phyloP scores from a whole-genome alignment of 2,113 vertebrate species.

The Limanda limanda region DNA sequence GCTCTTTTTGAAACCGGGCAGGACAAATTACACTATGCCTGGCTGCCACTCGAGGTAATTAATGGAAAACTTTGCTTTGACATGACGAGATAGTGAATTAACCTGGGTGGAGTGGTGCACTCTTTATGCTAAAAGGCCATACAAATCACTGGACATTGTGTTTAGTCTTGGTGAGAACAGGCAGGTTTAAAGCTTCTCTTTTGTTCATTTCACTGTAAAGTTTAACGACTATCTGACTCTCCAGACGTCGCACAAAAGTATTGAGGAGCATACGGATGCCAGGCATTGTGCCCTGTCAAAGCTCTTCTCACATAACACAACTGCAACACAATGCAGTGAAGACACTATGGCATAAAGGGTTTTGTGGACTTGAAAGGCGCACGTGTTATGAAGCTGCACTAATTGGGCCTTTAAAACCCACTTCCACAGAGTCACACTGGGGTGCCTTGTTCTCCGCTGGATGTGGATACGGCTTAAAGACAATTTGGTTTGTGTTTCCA shows the following conservation, averaged over 20 bases:
- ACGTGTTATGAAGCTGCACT: constrained; percentile 73
- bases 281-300: no score
- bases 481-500: constrained; percentile 61
- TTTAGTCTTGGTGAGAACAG: constrained; percentile 26
- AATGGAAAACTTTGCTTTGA: no score
- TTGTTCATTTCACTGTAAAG: neutral
- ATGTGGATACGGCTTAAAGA: constrained; percentile 61
- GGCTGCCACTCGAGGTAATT: no score
- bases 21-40: no score
- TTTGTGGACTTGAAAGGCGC: constrained; percentile 75
- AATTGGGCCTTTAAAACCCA: constrained; percentile 79
- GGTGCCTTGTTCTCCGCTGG: constrained; percentile 55
- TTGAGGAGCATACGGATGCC: no score
- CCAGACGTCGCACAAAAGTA: neutral
- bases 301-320: constrained; percentile 42
- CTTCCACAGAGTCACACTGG: constrained; percentile 48
- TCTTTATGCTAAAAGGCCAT: neutral
- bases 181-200: constrained; percentile 36
- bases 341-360: constrained; percentile 32
- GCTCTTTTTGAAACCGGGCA: no score
- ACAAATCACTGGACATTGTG: constrained; percentile 32
- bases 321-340: constrained; percentile 32
- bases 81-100: no score
- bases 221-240: constrained; percentile 21
- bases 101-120: no score